Percentiles rank a stretch among this genome's conserved stretches.
Conservation (phyloP, 2,888 invertebrate genomes). For the Mesorhabditis sp. region DNA sequence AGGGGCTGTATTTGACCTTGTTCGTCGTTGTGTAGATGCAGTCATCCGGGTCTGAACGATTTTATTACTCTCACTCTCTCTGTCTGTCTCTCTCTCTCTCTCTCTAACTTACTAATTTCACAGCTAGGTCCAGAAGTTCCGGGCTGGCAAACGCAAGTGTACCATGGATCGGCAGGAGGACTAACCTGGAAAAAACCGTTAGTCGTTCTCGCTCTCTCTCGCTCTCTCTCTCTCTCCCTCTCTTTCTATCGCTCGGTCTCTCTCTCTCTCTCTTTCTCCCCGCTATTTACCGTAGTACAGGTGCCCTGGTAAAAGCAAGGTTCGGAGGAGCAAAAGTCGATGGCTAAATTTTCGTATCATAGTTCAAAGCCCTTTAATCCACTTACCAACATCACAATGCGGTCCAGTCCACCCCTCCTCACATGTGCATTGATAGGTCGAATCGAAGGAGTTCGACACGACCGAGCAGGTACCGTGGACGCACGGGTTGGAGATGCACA, state of each 20-base stretch:
- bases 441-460: constrained; percentile 11
- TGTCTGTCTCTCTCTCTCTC: too few relatives aligned
- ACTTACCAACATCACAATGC: not conserved
- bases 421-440: not conserved
- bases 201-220: too few relatives aligned
- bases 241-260: too few relatives aligned
- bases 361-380: not conserved
- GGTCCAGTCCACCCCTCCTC: not conserved
- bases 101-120: constrained; percentile 8
- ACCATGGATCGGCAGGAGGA: not conserved
- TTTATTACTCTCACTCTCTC: too few relatives aligned
- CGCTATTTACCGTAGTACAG: not conserved
- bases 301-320: not conserved
- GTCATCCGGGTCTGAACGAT: not conserved
- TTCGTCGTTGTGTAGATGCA: not conserved
- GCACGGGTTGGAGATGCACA: constrained; percentile 13
- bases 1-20: not conserved
- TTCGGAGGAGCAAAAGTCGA: not conserved
- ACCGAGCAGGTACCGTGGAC: constrained; percentile 12
- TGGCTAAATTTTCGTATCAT: not conserved
- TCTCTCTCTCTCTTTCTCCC: too few relatives aligned
- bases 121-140: constrained; percentile 9
- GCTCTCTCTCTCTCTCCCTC: too few relatives aligned
- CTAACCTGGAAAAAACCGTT: not conserved
- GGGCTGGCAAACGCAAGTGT: constrained; percentile 12